phyloP scores from a whole-genome alignment of 2,797 vertebrate species.

The Rhadinocentrus ornatus region DNA sequence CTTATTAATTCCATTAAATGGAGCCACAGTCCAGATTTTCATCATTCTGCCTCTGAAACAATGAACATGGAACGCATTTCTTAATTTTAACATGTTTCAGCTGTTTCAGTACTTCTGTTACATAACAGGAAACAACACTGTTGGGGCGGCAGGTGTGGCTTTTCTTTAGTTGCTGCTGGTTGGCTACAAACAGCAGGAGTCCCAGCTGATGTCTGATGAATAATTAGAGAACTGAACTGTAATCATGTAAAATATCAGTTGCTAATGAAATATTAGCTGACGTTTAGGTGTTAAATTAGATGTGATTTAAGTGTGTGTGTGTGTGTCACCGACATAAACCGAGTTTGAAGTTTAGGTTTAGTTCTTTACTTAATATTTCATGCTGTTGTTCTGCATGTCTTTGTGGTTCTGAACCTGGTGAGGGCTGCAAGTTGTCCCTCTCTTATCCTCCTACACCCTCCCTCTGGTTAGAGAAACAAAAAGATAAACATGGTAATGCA shows the following conservation, averaged over 20 bases:
- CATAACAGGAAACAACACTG: no score
- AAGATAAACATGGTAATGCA: slow-evolving; percentile 66
- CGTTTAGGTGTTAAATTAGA: no score
- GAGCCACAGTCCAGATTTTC: slow-evolving; percentile 1
- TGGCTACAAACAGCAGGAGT: neutral
- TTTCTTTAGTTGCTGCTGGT: neutral
- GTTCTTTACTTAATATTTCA: slow-evolving; percentile 32
- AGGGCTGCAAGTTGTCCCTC: slow-evolving; percentile 24
- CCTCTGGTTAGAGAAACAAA: slow-evolving; percentile 42
- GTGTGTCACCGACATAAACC: neutral
- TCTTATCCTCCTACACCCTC: slow-evolving; percentile 40
- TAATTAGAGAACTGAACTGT: neutral
- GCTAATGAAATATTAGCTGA: neutral
- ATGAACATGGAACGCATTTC: neutral
- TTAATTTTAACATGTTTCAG: neutral
- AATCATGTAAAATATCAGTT: neutral
- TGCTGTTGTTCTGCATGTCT: slow-evolving; percentile 49
- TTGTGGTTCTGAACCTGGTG: slow-evolving; percentile 28
- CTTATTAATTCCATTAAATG: neutral
- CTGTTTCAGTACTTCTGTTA: neutral
- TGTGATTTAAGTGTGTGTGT: no score
- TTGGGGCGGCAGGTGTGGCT: no score
- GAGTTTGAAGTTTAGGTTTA: slow-evolving; percentile 35
- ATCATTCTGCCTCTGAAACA: neutral
- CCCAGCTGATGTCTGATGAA: neutral